A percentile compares a stretch with the other conserved stretches of the same genome.
phyloP scores from a whole-genome alignment of 2,797 vertebrate species.

The Anabacerthia variegaticeps region DNA sequence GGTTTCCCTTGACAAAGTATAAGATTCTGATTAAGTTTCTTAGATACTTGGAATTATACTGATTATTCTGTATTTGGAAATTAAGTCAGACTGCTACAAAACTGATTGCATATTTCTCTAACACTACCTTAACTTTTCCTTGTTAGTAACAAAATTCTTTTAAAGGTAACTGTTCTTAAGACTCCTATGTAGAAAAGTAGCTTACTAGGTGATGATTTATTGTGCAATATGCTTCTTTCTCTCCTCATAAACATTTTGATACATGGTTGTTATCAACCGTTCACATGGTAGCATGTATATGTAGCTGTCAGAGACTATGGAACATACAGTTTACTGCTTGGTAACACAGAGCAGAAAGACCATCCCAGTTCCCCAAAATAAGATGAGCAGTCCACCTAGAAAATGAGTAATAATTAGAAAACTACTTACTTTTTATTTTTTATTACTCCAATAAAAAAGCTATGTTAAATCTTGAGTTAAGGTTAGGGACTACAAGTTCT shows the following conservation, averaged over 20 bases:
- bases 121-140: neutral
- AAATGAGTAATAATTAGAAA: neutral
- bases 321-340: neutral
- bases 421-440: neutral
- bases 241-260: neutral
- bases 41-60: neutral
- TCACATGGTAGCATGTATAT: fast-evolving
- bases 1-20: neutral
- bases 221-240: neutral
- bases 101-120: neutral
- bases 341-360: neutral
- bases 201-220: neutral
- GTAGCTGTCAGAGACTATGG: neutral
- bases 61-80: neutral
- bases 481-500: neutral
- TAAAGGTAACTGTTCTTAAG: neutral
- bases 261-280: neutral
- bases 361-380: neutral
- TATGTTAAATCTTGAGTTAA: neutral
- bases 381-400: neutral
- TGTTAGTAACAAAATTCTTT: neutral
- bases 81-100: neutral
- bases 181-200: neutral
- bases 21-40: neutral
- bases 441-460: neutral